A percentile compares a stretch with the other conserved stretches of the same genome.
Evolutionary conservation across 2,113 vertebrate species (phyloP).

Genomic region (Prionailurus viverrinus): DNA sequence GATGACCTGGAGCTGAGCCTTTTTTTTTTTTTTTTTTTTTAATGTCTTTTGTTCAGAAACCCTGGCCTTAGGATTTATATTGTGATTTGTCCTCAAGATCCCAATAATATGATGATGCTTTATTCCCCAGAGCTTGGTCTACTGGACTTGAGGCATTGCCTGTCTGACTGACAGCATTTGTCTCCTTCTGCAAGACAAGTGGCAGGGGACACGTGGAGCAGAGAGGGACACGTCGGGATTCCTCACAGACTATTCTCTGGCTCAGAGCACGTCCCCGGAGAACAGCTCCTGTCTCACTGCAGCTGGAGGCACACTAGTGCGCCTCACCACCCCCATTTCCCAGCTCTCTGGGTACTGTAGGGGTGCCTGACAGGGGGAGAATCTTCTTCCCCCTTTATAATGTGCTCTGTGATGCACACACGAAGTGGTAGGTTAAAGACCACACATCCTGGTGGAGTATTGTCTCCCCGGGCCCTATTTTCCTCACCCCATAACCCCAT

Average conservation of each 20-base stretch:
- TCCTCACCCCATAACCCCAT: not conserved
- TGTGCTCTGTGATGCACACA: slow-evolving; percentile 79
- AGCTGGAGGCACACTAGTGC: not conserved
- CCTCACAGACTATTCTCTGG: not conserved
- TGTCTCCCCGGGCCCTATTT: not conserved
- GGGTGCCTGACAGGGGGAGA: not conserved
- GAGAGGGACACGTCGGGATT: accelerated
- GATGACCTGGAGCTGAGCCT: slow-evolving; percentile 73
- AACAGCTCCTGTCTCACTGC: not conserved
- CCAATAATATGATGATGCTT: not conserved
- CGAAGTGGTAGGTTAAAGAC: not conserved
- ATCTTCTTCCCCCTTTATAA: not conserved
- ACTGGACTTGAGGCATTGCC: not conserved
- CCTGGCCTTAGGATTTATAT: slow-evolving; percentile 49
- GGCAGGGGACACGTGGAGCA: accelerated
- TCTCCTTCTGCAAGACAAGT: not conserved
- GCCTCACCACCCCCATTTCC: not conserved
- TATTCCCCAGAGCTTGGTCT: not conserved
- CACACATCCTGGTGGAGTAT: not conserved
- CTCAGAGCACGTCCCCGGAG: not conserved
- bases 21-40: not conserved
- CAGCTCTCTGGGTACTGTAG: not conserved
- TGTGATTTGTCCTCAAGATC: not conserved
- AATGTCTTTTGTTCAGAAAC: slow-evolving; percentile 2
- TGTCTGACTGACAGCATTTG: not conserved